Evolutionary conservation across 1,140 invertebrate species (phyloP), one percentile per base, ranked within the genome.

Genomic region (Drosophila aff.): DNA sequence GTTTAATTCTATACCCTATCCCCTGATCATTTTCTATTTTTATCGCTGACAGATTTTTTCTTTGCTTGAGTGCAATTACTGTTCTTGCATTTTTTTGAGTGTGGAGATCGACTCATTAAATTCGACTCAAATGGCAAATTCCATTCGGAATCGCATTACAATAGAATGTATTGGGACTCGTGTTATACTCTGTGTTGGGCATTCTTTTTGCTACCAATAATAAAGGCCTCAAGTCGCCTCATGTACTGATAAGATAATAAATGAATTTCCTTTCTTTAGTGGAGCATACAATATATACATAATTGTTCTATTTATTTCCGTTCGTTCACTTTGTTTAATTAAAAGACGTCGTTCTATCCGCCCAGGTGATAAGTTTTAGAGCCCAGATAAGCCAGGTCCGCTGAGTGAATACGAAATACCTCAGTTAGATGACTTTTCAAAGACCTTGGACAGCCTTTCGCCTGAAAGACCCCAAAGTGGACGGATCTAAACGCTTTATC

Each of bases 281-380:
- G 57, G 16, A 44, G 15, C 43, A 23, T 33, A 55, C 38, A 31
- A 68, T 23, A 23, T 23, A 23, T 23, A 47, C 64, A 52, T 46
- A 40, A 31, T 46, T 26, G 18, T 53, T 55, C 46, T 59, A 76
- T 67, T 82, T 76, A 82, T 77, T 80, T 69, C 84, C 84, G 84
- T 86, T 83, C 83, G 74, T 89, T 89, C 67, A 86, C 76, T 74
- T 66, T 62, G 68, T 36, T 64, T 75, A 79, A 86, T 82, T 85
- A 82, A 79, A 72, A 81, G 71, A 23, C 64, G 41, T 21, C 59
- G 52, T 40, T 49, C 33, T 49, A 26, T 57, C 43, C 41, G 46
- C 28, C 21, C 23, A 21, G 28, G 41, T 59, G 69, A 68, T 67
- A 68, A 33, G 65, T 11, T 36, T 58, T 26, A 36, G 13, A 75